These are phyloP conservation scores for Gallinago nigripennis DNA, from an alignment of 2,797 vertebrate species.

Conservation along the genomic window DNA sequence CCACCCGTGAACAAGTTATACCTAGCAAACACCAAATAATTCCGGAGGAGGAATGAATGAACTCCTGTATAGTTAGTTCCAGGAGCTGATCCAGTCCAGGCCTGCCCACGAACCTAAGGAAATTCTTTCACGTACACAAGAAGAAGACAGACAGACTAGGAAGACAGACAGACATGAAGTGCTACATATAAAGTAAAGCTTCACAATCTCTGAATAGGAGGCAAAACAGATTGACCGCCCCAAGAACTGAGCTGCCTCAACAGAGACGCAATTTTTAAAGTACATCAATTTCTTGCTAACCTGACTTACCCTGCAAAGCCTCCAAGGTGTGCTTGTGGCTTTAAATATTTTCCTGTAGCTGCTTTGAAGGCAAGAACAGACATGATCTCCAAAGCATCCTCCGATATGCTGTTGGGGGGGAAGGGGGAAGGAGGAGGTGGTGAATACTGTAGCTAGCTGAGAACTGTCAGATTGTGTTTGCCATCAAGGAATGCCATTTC, in stretches of 20 bases:
- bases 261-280: background rate
- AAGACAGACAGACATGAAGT: background rate
- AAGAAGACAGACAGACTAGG: background rate
- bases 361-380: conserved; percentile 64
- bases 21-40: conserved; percentile 20
- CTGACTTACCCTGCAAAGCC: conserved; percentile 6
- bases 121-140: conserved; percentile 22
- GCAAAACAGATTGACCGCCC: background rate
- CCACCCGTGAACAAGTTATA: conserved; percentile 18
- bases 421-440: conserved; percentile 9
- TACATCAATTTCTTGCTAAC: background rate
- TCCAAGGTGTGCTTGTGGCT: conserved; percentile 52
- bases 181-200: background rate
- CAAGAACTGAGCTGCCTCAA: background rate
- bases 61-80: conserved; percentile 29
- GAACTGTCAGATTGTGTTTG: conserved; percentile 68
- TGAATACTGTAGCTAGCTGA: conserved; percentile 55
- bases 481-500: conserved; percentile 68
- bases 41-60: conserved; percentile 33
- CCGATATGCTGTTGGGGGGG: background rate
- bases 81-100: conserved; percentile 55
- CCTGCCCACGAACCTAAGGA: conserved; percentile 22
- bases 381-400: conserved; percentile 43
- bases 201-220: background rate
- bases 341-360: conserved; percentile 60